Evolutionary conservation across 2,113 vertebrate species (phyloP), one percentile per base, ranked within the genome.

Genomic region (Pomatostomus ruficeps): DNA sequence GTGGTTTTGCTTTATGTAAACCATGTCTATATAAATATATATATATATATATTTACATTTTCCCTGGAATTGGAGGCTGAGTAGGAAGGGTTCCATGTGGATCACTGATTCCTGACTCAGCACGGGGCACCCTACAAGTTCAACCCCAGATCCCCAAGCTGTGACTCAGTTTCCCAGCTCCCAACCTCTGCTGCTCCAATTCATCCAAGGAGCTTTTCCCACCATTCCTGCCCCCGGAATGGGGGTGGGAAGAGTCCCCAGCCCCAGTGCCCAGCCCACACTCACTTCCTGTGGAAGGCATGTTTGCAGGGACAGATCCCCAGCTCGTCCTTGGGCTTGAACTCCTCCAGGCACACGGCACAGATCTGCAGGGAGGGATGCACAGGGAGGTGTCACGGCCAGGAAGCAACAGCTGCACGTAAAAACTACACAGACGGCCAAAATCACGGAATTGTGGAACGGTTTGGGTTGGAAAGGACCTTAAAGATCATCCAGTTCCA

Each of bases 221-320:
- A 42, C 36, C 11, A 4, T 26, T 63, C 46, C 22, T 3, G 10
- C 38, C 49, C 35, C 43, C 5, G 77, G 33, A 9, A 13, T 0
- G 7, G 28, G 40, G 28, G 7, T 24, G 36, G 61, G 24, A n/a
- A 26, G 24, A 49, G 77, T 20, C 51, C 15, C 33, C 1, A 6
- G 31, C 31, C 16, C 33, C 2, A 2, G 3, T 23, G 46, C 40
- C 3, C 1, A 7, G 33, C 51, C 54, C 28, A 29, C 87, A 98
- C 99, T 99, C 85, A 99, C 99, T 99, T 99, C 97, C 99, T 98
- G 97, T 99, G 99, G 98, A 99, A 99, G 97, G 99, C 99, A 83
- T 99, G 99, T 97, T 99, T 99, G 97, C 99, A 99, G 1, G 99
- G 99, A 93, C 99, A 99, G 92, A 99, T 99, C 59, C 99, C 99